phyloP scores from a whole-genome alignment of 2,797 vertebrate genomes.

The Takifugu rubripes region DNA sequence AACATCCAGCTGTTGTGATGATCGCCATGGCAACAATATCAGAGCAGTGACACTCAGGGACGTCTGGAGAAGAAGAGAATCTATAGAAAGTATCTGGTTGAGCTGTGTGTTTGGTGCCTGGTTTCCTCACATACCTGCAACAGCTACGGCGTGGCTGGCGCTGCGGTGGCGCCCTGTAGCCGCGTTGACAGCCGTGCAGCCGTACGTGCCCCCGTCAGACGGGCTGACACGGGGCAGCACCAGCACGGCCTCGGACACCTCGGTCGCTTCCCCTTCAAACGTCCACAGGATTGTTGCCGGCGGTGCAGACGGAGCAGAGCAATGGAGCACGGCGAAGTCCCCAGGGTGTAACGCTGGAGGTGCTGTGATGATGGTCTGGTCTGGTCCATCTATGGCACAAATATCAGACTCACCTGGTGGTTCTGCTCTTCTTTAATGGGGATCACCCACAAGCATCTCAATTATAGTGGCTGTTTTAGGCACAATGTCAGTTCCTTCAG shows the following conservation, averaged over 20 bases:
- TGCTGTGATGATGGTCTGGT: constrained; percentile 18
- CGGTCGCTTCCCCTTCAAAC: constrained; percentile 19
- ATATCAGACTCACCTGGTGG: too few species aligned
- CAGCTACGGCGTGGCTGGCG: constrained; percentile 12
- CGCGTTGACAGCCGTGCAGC: constrained; percentile 31
- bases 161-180: constrained; percentile 17
- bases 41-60: constrained; percentile 14
- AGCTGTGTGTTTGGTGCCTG: neutral
- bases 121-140: constrained; percentile 23
- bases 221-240: constrained; percentile 7
- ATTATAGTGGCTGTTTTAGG: too few species aligned
- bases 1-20: constrained; percentile 11
- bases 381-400: constrained; percentile 39
- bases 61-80: constrained; percentile 6
- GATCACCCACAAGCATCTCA: too few species aligned
- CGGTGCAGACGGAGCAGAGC: constrained; percentile 27
- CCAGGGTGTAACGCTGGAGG: constrained; percentile 19
- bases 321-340: constrained; percentile 32
- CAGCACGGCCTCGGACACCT: neutral
- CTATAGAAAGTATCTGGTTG: neutral
- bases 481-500: too few species aligned
- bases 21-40: neutral
- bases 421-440: too few species aligned
- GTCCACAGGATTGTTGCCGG: constrained; percentile 28
- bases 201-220: constrained; percentile 30